Conservation (phyloP, 2,113 vertebrate species). For the Lycaon pictus region DNA sequence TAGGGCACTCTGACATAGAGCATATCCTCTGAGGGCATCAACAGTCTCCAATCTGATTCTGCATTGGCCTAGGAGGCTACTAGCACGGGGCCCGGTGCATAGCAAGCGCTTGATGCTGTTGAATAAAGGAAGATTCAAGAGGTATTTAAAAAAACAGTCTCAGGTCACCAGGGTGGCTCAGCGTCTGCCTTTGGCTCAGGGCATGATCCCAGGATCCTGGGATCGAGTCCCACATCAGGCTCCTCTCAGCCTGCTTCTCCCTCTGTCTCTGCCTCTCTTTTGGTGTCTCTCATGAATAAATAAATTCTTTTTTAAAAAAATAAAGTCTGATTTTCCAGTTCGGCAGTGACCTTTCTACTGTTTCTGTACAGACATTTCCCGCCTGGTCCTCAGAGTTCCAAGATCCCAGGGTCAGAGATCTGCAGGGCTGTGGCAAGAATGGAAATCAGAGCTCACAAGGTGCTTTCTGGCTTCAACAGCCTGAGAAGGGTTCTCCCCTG, state of each 20-base stretch:
- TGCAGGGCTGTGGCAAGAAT: not conserved
- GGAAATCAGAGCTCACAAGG: conserved; percentile 28
- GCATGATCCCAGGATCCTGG: no score
- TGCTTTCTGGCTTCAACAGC: not conserved
- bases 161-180: no score
- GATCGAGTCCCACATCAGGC: no score
- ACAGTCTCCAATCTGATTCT: not conserved
- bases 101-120: not conserved
- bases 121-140: conserved; percentile 26
- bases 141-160: not conserved
- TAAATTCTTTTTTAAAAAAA: not conserved
- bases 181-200: no score
- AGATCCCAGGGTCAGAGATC: not conserved
- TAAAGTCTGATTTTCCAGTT: conserved; percentile 19
- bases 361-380: not conserved
- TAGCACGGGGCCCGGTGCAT: not conserved
- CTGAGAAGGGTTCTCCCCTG: not conserved
- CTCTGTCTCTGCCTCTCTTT: no score
- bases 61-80: not conserved
- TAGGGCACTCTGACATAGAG: not conserved
- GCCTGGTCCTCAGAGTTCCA: not conserved
- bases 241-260: no score
- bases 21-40: not conserved
- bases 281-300: no score
- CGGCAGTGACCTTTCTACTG: not conserved